A percentile compares a stretch with the other conserved stretches of the same genome.
Conservation (phyloP, 2,888 invertebrate genomes). For the Philhelius pedissequus region DNA sequence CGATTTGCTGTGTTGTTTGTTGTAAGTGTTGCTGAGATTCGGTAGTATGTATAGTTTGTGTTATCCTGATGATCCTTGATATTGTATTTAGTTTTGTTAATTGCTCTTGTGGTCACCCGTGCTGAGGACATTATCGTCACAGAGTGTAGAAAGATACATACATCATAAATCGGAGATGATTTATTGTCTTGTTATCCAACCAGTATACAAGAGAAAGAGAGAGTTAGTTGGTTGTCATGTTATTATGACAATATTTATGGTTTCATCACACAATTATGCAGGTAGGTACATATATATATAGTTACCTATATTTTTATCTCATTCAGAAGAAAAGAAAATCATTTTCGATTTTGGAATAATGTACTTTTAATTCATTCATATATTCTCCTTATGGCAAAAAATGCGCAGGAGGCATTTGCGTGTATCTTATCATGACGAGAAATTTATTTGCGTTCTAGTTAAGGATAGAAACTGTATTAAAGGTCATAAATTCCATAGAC, state of each 20-base stretch:
- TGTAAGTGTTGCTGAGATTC: constrained; percentile 61
- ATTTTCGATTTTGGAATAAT: constrained; percentile 66
- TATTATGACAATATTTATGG: constrained; percentile 64
- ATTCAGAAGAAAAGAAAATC: constrained; percentile 13
- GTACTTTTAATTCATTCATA: constrained; percentile 64
- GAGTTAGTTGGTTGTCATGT: constrained; percentile 35
- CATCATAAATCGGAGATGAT: constrained; percentile 66
- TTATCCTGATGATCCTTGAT: constrained; percentile 70
- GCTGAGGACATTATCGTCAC: constrained; percentile 50
- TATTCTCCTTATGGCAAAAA: not conserved
- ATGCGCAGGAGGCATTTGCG: constrained; percentile 33
- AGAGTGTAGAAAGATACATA: constrained; percentile 31
- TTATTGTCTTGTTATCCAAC: constrained; percentile 37
- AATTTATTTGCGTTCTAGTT: constrained; percentile 66
- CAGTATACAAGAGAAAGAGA: not conserved
- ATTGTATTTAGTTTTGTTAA: constrained; percentile 53
- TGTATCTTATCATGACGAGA: constrained; percentile 54
- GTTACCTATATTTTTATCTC: not conserved
- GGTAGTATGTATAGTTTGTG: constrained; percentile 39
- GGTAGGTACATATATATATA: not conserved
- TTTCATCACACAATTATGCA: constrained; percentile 58
- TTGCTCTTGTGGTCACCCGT: constrained; percentile 62
- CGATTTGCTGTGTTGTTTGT: constrained; percentile 23
- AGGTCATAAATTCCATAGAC: constrained; percentile 53
- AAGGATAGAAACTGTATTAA: constrained; percentile 29